Conservation (phyloP, 2,797 vertebrate species). For the Eurystomus glaucurus region DNA sequence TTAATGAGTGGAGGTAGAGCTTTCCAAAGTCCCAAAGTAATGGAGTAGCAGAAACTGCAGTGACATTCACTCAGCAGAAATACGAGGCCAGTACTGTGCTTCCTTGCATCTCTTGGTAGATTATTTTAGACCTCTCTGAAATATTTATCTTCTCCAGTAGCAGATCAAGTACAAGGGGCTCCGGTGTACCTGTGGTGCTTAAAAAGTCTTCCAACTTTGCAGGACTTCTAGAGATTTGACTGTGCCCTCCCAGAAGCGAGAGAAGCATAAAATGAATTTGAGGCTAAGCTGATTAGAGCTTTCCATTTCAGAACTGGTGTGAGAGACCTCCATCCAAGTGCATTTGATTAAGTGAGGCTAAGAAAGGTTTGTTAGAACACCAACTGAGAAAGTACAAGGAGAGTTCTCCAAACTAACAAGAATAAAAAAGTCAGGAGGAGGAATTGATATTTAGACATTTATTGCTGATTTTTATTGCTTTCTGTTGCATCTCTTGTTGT, state of each 20-base stretch:
- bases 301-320: background rate
- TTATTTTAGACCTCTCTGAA: background rate
- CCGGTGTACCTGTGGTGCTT: background rate
- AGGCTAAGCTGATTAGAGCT: slow-evolving; percentile 29
- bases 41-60: background rate
- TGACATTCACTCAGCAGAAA: background rate
- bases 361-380: slow-evolving; percentile 18
- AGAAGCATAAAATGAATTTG: slow-evolving; percentile 19
- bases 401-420: slow-evolving; percentile 6
- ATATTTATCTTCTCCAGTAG: background rate
- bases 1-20: background rate
- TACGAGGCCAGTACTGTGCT: background rate
- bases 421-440: background rate
- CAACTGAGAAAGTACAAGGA: background rate
- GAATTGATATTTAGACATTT: background rate
- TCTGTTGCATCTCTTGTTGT: background rate
- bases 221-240: background rate
- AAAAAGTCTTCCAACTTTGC: background rate
- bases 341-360: slow-evolving; percentile 26
- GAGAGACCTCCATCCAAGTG: slow-evolving; percentile 11
- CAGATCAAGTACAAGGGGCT: background rate
- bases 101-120: background rate
- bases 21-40: background rate
- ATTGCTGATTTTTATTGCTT: background rate
- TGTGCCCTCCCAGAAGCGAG: background rate